phyloP scores from a whole-genome alignment of 2,888 invertebrate species.

The Latrodectus elegans region DNA sequence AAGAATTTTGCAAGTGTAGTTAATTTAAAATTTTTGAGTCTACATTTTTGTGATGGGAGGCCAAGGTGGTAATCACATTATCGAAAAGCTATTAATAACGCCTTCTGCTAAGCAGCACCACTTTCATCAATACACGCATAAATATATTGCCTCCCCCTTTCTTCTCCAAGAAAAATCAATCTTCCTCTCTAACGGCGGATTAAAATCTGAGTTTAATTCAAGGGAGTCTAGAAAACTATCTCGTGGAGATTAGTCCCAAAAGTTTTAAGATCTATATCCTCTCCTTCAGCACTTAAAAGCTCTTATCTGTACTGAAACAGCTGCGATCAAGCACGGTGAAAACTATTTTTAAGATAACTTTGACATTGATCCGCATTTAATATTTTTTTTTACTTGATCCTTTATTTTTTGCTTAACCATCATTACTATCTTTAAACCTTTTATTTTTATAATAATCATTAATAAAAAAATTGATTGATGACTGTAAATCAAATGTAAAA shows the following conservation, averaged over 20 bases:
- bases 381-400: conserved; percentile 7
- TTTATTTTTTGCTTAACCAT: neutral
- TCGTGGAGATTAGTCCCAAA: neutral
- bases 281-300: conserved; percentile 18
- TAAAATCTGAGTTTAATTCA: conserved; percentile 24
- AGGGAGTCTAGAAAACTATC: conserved; percentile 21
- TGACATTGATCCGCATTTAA: conserved; percentile 55
- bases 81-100: conserved; percentile 45
- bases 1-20: neutral
- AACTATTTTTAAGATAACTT: conserved; percentile 33
- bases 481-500: too few species aligned
- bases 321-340: conserved; percentile 24
- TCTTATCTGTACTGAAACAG: conserved; percentile 41
- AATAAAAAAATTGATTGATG: too few species aligned
- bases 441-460: neutral
- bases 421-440: neutral
- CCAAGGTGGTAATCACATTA: conserved; percentile 15
- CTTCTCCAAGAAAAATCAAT: conserved; percentile 23
- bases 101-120: neutral
- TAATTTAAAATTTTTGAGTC: conserved; percentile 3
- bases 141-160: conserved; percentile 2
- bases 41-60: neutral
- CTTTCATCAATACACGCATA: conserved; percentile 6
- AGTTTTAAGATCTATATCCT: conserved; percentile 40
- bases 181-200: conserved; percentile 9